phyloP scores from a whole-genome alignment of 2,888 invertebrate species.

The Ditylenchus weischeri region DNA sequence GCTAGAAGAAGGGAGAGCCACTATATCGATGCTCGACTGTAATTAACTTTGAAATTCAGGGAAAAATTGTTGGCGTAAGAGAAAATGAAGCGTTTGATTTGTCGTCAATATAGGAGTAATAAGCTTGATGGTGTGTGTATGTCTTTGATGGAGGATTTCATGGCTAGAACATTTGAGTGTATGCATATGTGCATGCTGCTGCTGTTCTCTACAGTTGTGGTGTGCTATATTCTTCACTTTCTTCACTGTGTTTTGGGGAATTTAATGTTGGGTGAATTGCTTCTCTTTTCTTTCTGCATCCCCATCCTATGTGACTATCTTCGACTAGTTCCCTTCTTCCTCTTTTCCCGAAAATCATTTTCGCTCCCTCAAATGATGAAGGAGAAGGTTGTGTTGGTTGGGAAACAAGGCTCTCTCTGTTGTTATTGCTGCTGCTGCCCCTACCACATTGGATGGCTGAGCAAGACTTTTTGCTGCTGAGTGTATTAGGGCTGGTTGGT shows the following conservation, averaged over 20 bases:
- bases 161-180: too few species aligned
- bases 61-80: not conserved
- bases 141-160: too few species aligned
- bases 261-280: conserved; percentile 7
- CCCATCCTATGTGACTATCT: not conserved
- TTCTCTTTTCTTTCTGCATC: conserved; percentile 9
- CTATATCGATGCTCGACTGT: too few species aligned
- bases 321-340: conserved; percentile 8
- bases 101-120: too few species aligned
- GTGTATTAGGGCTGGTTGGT: conserved; percentile 3
- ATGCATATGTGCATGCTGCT: too few species aligned
- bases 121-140: too few species aligned
- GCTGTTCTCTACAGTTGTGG: too few species aligned
- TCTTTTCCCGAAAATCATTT: conserved; percentile 7
- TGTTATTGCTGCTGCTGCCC: conserved; percentile 1
- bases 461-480: not conserved
- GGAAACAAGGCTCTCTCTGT: not conserved
- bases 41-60: too few species aligned
- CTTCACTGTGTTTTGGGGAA: conserved; percentile 9
- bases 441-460: conserved; percentile 6
- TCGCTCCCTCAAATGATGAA: not conserved
- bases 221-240: conserved; percentile 8
- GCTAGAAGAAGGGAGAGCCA: too few species aligned
- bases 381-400: too few species aligned
- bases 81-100: not conserved